phyloP scores from a whole-genome alignment of 2,888 invertebrate genomes.

The Standfussiana lucernea region DNA sequence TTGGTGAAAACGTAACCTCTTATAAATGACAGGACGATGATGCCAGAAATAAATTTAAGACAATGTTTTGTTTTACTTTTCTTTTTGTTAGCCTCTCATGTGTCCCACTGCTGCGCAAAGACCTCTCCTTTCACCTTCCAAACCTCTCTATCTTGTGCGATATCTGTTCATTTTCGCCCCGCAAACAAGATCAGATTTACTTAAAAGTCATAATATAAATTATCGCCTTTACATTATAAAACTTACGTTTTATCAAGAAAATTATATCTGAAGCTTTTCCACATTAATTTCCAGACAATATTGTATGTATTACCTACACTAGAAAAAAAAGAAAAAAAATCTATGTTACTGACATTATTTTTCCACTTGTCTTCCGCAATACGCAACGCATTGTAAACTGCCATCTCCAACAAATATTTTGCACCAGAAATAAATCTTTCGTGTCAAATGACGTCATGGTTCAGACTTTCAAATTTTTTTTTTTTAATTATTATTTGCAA shows the following conservation, averaged over 20 bases:
- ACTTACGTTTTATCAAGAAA: background rate
- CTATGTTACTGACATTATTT: conserved; percentile 18
- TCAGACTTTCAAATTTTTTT: conserved; percentile 1
- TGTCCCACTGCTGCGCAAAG: too few relatives aligned
- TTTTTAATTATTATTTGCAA: conserved; percentile 1
- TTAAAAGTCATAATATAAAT: conserved; percentile 9
- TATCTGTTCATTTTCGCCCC: too few relatives aligned
- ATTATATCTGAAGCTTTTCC: background rate
- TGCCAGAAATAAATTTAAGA: conserved; percentile 8
- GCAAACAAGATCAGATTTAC: too few relatives aligned
- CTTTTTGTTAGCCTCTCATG: too few relatives aligned
- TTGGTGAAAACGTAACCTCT: conserved; percentile 8
- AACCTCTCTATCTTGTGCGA: too few relatives aligned
- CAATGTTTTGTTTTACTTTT: background rate
- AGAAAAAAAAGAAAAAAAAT: background rate
- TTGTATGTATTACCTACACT: too few relatives aligned
- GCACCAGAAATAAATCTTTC: conserved; percentile 48
- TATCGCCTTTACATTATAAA: background rate
- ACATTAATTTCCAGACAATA: background rate
- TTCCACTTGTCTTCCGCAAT: conserved; percentile 41
- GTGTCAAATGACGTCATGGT: conserved; percentile 39
- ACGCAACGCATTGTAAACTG: conserved; percentile 49
- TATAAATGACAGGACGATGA: conserved; percentile 1
- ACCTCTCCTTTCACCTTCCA: too few relatives aligned
- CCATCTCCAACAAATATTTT: conserved; percentile 38